A percentile compares a stretch with the other conserved stretches of the same genome.
phyloP scores from a whole-genome alignment of 2,797 vertebrate species.

The Pelochelys cantorii region DNA sequence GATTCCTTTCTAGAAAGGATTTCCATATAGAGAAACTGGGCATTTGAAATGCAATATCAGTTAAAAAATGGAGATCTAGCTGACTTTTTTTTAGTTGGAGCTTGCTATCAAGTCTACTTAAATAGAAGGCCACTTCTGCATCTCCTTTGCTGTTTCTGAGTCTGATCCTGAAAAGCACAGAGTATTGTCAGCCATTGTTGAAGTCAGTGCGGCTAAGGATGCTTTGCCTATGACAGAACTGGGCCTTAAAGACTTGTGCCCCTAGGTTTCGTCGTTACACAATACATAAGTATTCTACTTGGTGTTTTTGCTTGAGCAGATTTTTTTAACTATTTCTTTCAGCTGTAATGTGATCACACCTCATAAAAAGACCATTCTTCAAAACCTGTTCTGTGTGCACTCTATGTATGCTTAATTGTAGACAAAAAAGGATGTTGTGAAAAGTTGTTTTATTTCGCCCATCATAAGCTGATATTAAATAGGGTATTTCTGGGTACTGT shows the following conservation, averaged over 20 bases:
- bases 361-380: conserved; percentile 31
- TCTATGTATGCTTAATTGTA: not conserved
- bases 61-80: not conserved
- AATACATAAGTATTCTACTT: not conserved
- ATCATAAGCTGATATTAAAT: not conserved
- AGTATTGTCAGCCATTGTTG: not conserved
- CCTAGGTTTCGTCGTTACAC: conserved; percentile 2
- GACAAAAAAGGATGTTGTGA: not conserved
- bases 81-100: not conserved
- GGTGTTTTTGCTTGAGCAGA: conserved; percentile 32
- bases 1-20: not conserved
- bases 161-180: not conserved
- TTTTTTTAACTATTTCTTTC: conserved; percentile 69
- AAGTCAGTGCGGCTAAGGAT: not conserved
- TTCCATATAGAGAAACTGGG: not conserved
- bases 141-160: not conserved
- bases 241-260: conserved; percentile 52
- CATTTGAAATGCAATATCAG: not conserved
- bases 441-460: conserved; percentile 14
- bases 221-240: not conserved
- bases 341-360: conserved; percentile 48
- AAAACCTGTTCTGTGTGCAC: not conserved
- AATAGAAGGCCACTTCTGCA: not conserved
- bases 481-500: not conserved
- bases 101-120: not conserved